Base-by-base conservation (phyloP, 30 jellyfish, hydroid and myxozoan genomes). In the Turritopsis rubra region DNA sequence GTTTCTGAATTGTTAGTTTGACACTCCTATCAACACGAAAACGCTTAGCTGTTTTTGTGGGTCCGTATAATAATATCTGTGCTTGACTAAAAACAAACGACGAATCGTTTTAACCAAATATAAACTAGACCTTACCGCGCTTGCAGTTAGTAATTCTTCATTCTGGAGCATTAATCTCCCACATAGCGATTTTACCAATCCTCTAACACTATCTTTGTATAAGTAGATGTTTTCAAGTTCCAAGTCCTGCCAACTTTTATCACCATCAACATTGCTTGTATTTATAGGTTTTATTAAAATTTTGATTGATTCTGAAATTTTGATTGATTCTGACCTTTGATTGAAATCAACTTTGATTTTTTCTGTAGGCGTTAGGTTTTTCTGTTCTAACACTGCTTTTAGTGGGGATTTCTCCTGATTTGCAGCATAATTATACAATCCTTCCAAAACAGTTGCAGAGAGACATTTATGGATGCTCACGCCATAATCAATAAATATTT, bases 401-500 rank as follows among this genome's bases (percentile, higher is more conserved):
- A 41, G 60, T 5, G 13, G 9, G 13, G 60, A 41, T 5, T 41
- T 13, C 5, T 41, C 13, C 13, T 41, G 60, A 41, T 41, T 76
- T 19, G 66, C 26, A 76, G 82, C 87, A 18, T 20, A 80, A 80
- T 52, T 80, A 73, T 92, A 92, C 1, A 92, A 85, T 18, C 79
- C 75, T 72, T 88, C 93, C 52, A 92, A 79, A 29, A 88, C 82
- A 21, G 84, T 88, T 7, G 21, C 71, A 1, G 89, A 73, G 24
- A 92, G 92, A 52, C 85, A 84, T 41, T 31, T 71, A 21, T 71
- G 84, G 81, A 92, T 54, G 73, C 84, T 88, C 54, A 92, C 96
- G 16, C 98, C 98, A 27, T 87, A 91, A 23, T 85, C 91, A 28
- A 85, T 81, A 31, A 92, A 86, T n/a, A 87, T 79, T 65, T 85